A percentile compares a stretch with the other conserved stretches of the same genome.
phyloP scores from a whole-genome alignment of 2,113 vertebrate species.

The Taurulus bubalis region DNA sequence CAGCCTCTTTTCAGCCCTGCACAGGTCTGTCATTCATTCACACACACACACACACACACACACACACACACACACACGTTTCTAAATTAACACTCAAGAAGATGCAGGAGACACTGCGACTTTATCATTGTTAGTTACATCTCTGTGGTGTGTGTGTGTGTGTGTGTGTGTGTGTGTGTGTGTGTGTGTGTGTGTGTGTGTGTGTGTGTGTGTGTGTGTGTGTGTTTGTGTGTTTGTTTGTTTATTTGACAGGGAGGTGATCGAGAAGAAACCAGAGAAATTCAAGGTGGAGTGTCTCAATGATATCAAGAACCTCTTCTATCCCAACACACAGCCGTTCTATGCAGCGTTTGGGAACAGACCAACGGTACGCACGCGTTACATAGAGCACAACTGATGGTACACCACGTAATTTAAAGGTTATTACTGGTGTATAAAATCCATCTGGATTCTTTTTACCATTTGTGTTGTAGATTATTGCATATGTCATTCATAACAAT shows the following conservation, averaged over 20 bases:
- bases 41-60: neutral
- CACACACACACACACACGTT: neutral
- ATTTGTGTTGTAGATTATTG: neutral
- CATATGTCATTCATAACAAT: neutral
- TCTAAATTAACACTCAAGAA: neutral
- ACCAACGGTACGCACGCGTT: conserved; percentile 84
- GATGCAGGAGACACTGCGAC: neutral
- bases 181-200: conserved; percentile 34
- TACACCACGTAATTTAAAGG: neutral
- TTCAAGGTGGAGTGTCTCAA: conserved; percentile 98
- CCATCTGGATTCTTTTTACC: too few relatives aligned
- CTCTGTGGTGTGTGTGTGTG: neutral
- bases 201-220: neutral
- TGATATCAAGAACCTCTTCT: conserved; percentile 96
- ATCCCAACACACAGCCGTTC: conserved; percentile 93
- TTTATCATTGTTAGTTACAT: neutral
- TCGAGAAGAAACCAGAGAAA: conserved; percentile 98
- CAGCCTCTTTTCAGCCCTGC: conserved; percentile 96
- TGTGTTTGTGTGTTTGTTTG: conserved; percentile 30
- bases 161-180: neutral
- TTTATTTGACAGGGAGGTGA: conserved; percentile 89
- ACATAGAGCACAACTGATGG: neutral
- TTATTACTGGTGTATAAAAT: neutral
- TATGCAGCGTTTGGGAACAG: conserved; percentile 98
- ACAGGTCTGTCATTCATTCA: conserved; percentile 85